Percentiles rank a stretch among this genome's conserved stretches.
Conservation (phyloP, 2,888 invertebrate species). For the Taenaris catops region DNA sequence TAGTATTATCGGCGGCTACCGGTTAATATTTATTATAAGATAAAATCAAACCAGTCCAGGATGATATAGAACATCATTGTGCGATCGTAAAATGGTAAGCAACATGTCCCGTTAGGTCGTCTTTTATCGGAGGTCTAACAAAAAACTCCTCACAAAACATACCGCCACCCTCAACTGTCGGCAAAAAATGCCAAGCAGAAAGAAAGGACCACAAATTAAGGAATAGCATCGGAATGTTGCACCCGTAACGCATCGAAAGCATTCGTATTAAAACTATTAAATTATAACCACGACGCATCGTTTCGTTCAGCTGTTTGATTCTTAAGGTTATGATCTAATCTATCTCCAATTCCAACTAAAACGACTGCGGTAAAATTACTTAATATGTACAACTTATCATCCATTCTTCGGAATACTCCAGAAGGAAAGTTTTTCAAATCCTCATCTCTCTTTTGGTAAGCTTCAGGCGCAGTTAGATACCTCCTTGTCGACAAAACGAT, state of each 20-base stretch:
- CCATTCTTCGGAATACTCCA: too few species aligned
- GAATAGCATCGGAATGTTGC: constrained; percentile 67
- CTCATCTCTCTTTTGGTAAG: too few species aligned
- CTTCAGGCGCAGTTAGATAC: too few species aligned
- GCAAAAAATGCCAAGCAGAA: constrained; percentile 72
- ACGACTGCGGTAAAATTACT: too few species aligned
- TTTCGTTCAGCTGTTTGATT: constrained; percentile 4
- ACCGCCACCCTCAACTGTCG: constrained; percentile 52
- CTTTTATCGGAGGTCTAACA: constrained; percentile 55
- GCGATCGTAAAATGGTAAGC: constrained; percentile 20
- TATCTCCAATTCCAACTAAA: too few species aligned
- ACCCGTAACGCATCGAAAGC: constrained; percentile 49
- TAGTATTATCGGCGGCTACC: too few species aligned
- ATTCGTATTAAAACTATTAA: constrained; percentile 12
- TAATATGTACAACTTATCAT: too few species aligned
- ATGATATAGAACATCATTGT: constrained; percentile 16
- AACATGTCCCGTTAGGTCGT: constrained; percentile 63
- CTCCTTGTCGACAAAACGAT: too few species aligned
- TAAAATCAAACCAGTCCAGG: constrained; percentile 14
- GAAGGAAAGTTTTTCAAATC: too few species aligned
- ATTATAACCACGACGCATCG: constrained; percentile 6
- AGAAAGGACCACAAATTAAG: constrained; percentile 73
- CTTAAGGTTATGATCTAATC: too few species aligned
- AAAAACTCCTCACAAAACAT: constrained; percentile 56
- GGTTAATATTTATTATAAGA: constrained; percentile 14